Evolutionary conservation across 2,888 invertebrate genomes (phyloP), one percentile per base, ranked within the genome.

Genomic region (Ligdia adustata): DNA sequence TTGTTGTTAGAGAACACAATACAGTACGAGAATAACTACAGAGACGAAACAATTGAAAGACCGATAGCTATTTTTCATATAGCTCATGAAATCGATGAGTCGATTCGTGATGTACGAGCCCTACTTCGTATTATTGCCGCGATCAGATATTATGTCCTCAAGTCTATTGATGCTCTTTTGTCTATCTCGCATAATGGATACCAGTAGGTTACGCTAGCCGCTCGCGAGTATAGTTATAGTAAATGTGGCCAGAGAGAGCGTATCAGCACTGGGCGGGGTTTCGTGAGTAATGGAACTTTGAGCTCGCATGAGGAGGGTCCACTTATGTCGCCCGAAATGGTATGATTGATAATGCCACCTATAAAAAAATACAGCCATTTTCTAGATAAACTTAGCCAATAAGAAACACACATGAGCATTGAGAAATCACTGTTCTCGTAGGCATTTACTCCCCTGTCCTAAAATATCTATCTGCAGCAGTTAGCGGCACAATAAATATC

Each of bases 231-330:
- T 56, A 52, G 45, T 75, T 66, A 70, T 73, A 73, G 70, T 43
- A 14, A 11, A 35, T 20, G 40, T 69, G 70, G 64, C 65, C 70
- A 69, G 61, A 71, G 65, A 70, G 72, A 70, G 62, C 74, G 76
- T 86, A 87, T 85, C 85, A 84, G 84, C 69, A 76, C 67, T 64
- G 82, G 87, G 87, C 81, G 88, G 75, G 81, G 82, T 74, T 66
- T 71, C 62, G 69, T 89, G 87, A 90, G 79, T 90, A 90, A 89
- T 90, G 89, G 88, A 79, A 81, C 73, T 83, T 77, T 69, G 82
- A 82, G 83, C 82, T 82, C 81, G 78, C 68, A 79, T 82, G 84
- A 86, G 81, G 83, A 89, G 88, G 89, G 90, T 87, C 84, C 87
- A 85, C 87, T 89, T 88, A 85, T 88, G 88, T 87, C 87, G 80